Conservation (phyloP, 2,113 vertebrate genomes). For the Cebus imitator region DNA sequence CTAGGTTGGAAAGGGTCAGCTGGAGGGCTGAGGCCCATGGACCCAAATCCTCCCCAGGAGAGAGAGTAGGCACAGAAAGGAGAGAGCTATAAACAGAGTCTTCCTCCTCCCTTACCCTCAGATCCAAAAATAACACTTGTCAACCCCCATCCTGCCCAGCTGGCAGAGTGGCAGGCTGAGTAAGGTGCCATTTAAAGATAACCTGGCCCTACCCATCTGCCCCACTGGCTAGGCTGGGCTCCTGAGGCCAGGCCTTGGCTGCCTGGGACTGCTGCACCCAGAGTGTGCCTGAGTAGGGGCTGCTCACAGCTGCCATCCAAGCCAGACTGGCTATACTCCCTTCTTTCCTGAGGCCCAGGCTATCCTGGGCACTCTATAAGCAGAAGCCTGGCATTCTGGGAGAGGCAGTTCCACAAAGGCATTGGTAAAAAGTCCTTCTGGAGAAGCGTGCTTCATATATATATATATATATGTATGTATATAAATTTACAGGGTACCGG, state of each 20-base stretch:
- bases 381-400: not conserved
- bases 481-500: not conserved
- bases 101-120: not conserved
- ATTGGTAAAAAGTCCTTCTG: not conserved
- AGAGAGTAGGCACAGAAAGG: not conserved
- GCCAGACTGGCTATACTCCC: not conserved
- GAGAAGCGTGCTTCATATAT: not conserved
- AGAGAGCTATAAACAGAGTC: conserved; percentile 39
- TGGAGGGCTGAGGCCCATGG: not conserved
- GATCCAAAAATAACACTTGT: conserved; percentile 62
- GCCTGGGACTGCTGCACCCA: not conserved
- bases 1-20: not conserved
- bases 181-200: conserved; percentile 66
- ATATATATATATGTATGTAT: not conserved
- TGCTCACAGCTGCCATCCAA: not conserved
- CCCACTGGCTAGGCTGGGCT: not conserved
- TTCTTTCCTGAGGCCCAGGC: not conserved
- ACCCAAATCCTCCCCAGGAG: not conserved
- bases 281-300: not conserved
- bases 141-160: conserved; percentile 46
- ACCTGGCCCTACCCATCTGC: not conserved
- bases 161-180: conserved; percentile 60
- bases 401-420: not conserved
- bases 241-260: not conserved
- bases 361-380: not conserved